Base-by-base conservation (phyloP, 2,113 vertebrate species). In the Calyptomena viridis region DNA sequence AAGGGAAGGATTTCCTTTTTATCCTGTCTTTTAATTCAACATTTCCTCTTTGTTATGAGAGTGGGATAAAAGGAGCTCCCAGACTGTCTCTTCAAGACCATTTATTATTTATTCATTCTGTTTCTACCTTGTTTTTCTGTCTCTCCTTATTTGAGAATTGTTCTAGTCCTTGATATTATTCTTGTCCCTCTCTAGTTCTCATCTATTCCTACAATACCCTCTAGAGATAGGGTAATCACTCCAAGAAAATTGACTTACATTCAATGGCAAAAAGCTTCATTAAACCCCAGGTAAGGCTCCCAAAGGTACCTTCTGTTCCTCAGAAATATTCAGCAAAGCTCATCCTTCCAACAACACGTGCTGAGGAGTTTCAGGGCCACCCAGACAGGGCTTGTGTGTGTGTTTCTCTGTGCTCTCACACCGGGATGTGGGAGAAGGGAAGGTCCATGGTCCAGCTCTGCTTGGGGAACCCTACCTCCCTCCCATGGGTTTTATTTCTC, bases 71-170 rank as follows among this genome's bases (percentile, higher is more conserved):
- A 94, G 22, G 31, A 85, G 49, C 78, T 93, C 82, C 56, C 75
- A 76, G 67, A 53, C 79, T 73, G 67, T 90, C 49, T 84, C 72
- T 91, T 96, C 74, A 87, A 90, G 62, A 87, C 90, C 82, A 88
- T 96, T 94, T 91, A 95, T 93, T 95, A 94, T 96, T 96, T 96
- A 96, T 93, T 93, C 75, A 91, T 96, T 95, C 75, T 93, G 71
- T 92, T 96, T 95, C 85, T 92, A 58, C 42, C 85, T 90, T 96
- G 85, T 94, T 96, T 96, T 96, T 82, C 79, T 92, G 72, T 79
- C 87, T 89, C 63, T 92, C 53, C 75, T 93, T 88, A 80, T 94
- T 60, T 90, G 37, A 93, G 75, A 90, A 62, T 90, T 90, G 92
- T 96, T 62, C 50, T 42, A 93, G 82, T 58, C 67, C 85, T 87